Conservation (phyloP, 2,113 vertebrate species). For the Platysteira castanea region DNA sequence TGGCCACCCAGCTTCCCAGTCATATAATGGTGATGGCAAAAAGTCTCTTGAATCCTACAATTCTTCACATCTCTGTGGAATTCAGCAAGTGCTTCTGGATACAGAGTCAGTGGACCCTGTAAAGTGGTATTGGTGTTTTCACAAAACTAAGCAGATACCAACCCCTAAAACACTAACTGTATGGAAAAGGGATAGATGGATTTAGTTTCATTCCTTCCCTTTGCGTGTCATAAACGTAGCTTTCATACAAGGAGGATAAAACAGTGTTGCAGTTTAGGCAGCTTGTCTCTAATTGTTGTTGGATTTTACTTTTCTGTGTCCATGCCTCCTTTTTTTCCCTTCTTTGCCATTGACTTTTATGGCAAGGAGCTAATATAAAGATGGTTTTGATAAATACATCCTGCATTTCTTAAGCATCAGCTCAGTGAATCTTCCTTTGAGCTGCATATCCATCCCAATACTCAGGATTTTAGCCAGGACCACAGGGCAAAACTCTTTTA, state of each 20-base stretch:
- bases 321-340: fast-evolving
- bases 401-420: neutral
- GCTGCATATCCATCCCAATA: neutral
- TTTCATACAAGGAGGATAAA: neutral
- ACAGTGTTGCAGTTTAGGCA: neutral
- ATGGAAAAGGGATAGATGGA: neutral
- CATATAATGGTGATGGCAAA: neutral
- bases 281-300: neutral
- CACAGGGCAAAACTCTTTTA: neutral
- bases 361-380: neutral
- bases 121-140: neutral
- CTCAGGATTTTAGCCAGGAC: neutral
- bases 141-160: neutral
- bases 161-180: neutral
- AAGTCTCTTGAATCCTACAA: neutral
- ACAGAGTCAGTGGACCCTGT: neutral
- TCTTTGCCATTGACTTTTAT: neutral
- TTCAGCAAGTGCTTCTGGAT: neutral
- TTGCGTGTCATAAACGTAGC: neutral
- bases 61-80: neutral
- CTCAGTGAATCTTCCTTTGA: neutral
- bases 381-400: neutral
- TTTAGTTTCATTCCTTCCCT: neutral
- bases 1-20: slow-evolving; percentile 6
- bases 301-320: neutral